Conservation (phyloP, 2,797 vertebrate genomes). For the Psittacula echo region DNA sequence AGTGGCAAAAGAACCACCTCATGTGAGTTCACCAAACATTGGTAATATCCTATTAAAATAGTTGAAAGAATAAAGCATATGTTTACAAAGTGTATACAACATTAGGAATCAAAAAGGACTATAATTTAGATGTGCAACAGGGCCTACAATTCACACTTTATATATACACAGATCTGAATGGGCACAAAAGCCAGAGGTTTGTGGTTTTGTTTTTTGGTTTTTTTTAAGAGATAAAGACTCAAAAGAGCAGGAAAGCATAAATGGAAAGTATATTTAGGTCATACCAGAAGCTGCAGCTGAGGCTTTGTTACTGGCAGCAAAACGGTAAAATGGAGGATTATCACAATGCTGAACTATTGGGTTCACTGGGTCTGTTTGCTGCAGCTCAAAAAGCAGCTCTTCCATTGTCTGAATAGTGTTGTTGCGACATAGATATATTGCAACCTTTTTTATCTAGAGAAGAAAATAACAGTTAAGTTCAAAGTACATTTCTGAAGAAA, state of each 20-base stretch:
- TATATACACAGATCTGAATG: neutral
- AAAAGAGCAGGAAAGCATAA: neutral
- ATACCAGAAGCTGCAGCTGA: constrained; percentile 93
- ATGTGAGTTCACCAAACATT: neutral
- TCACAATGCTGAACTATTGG: constrained; percentile 97
- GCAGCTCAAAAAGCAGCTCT: constrained; percentile 96
- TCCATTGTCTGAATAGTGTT: constrained; percentile 99
- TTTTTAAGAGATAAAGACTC: neutral
- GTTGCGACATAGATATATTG: constrained; percentile 95
- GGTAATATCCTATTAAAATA: neutral
- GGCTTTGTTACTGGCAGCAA: constrained; percentile 94
- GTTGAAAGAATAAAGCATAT: neutral
- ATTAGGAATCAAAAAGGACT: neutral
- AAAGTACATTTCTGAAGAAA: neutral
- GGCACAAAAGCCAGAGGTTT: neutral
- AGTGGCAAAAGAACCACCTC: neutral
- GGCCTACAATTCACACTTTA: neutral
- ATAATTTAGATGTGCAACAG: neutral
- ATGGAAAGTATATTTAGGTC: neutral
- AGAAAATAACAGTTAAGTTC: constrained; percentile 1
- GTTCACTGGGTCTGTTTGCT: constrained; percentile 97
- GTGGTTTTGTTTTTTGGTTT: neutral
- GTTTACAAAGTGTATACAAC: neutral
- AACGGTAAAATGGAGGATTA: constrained; percentile 97
- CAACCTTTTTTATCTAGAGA: constrained; percentile 96